Evolutionary conservation across 2,113 vertebrate species (phyloP), one percentile per base, ranked within the genome.

Genomic region (Leuciscus idus): DNA sequence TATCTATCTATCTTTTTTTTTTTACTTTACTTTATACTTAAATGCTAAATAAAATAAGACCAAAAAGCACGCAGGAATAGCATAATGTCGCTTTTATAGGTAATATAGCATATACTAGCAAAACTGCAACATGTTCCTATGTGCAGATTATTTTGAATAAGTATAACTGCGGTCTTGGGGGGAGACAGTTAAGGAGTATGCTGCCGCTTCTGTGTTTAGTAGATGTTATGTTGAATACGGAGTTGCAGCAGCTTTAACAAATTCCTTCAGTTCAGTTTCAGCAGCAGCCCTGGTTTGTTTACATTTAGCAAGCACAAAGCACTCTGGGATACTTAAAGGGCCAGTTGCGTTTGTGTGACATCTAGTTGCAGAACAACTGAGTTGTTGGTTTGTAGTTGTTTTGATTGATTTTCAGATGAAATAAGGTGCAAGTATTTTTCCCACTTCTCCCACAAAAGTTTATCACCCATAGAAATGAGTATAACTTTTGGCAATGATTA

Each of bases 311-410:
- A 17, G 6, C 30, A 33, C 82, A 74, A 84, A 43, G 68, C 39
- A 84, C 10, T 57, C 50, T 84, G 82, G 82, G 68, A 84, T 12
- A 21, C 13, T 84, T 84, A 84, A 84, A 84, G 82, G 82, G 82
- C 33, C 82, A 73, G 81, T 39, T 21, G 10, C 11, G 5, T 46
- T 36, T 74, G 33, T 48, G 21, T 48, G 43, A 26, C 11, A 11
- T 12, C 26, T 13, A 23, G 11, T 46, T 46, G 68, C 11, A 39
- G 19, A 1, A 36, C 7, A 21, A 4, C 33, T 2, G 5, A 10
- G 33, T 2, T 11, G 33, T 72, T 72, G 68, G 19, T 33, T 68
- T 43, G 39, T 23, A 72, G 68, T 36, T 70, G 30, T 21, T 70
- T 70, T 70, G 17, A 72, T 23, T 11, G 8, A 72, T 72, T 8